Evolutionary conservation across 2,888 invertebrate species (phyloP).

Genomic region (Oasisia sp.): DNA sequence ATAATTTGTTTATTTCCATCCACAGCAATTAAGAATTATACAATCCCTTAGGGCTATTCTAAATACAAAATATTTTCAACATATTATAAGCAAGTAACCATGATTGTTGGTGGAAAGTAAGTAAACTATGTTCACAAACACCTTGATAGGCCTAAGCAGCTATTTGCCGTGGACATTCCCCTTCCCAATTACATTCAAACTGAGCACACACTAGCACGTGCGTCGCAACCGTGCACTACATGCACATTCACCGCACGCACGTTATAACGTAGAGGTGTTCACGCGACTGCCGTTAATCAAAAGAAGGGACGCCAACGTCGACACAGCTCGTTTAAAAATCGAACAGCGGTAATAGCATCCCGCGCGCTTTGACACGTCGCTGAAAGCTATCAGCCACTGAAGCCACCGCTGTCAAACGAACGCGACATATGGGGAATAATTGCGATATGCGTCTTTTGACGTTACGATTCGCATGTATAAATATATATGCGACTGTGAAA

Average conservation of each 20-base stretch:
- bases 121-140: neutral
- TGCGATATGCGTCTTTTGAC: neutral
- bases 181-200: neutral
- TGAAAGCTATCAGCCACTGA: neutral
- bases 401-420: neutral
- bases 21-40: no score
- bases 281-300: neutral
- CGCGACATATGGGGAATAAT: neutral
- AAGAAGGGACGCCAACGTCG: neutral
- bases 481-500: neutral
- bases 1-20: no score
- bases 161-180: neutral
- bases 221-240: neutral
- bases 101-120: no score
- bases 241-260: neutral
- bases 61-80: no score
- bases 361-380: neutral
- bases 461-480: neutral
- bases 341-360: neutral
- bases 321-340: neutral
- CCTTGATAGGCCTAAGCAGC: neutral
- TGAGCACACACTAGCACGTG: neutral
- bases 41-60: no score
- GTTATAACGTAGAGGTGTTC: neutral
- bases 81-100: no score